Conservation (phyloP, 2,888 invertebrate genomes). For the Uropetala carovei region DNA sequence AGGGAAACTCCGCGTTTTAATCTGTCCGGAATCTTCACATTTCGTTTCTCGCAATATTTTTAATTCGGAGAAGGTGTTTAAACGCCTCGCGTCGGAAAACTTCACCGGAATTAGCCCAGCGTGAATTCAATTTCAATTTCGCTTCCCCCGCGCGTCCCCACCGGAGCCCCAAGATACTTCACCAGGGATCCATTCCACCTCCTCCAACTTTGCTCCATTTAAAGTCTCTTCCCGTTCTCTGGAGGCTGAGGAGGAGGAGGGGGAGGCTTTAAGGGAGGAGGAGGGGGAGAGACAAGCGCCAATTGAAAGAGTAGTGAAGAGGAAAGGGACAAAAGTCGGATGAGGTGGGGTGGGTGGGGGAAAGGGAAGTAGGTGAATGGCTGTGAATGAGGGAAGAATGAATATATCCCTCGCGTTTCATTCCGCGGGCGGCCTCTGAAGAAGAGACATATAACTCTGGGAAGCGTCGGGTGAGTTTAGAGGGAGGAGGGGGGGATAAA, state of each 20-base stretch:
- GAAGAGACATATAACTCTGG: conserved; percentile 29
- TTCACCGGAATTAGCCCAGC: conserved; percentile 29
- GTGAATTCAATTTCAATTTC: conserved; percentile 57
- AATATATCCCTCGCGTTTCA: conserved; percentile 48
- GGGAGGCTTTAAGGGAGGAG: neutral
- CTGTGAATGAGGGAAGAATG: conserved; percentile 26
- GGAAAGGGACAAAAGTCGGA: neutral
- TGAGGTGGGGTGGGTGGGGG: neutral
- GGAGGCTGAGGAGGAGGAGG: neutral
- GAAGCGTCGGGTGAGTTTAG: neutral
- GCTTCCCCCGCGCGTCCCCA: conserved; percentile 18
- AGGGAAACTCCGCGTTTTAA: too few relatives aligned
- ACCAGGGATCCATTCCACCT: conserved; percentile 48
- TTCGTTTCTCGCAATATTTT: conserved; percentile 4
- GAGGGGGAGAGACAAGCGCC: neutral
- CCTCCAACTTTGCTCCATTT: conserved; percentile 54
- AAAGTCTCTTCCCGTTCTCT: conserved; percentile 9
- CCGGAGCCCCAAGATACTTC: conserved; percentile 35
- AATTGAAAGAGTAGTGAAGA: conserved; percentile 23
- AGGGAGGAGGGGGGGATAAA: neutral
- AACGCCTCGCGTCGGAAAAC: conserved; percentile 36
- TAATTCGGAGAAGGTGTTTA: neutral
- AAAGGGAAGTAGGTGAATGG: neutral
- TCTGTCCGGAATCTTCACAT: neutral
- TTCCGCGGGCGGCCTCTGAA: neutral